Evolutionary conservation across 2,797 vertebrate genomes (phyloP), one percentile per base, ranked within the genome.

Genomic region (Melanitta fusca): DNA sequence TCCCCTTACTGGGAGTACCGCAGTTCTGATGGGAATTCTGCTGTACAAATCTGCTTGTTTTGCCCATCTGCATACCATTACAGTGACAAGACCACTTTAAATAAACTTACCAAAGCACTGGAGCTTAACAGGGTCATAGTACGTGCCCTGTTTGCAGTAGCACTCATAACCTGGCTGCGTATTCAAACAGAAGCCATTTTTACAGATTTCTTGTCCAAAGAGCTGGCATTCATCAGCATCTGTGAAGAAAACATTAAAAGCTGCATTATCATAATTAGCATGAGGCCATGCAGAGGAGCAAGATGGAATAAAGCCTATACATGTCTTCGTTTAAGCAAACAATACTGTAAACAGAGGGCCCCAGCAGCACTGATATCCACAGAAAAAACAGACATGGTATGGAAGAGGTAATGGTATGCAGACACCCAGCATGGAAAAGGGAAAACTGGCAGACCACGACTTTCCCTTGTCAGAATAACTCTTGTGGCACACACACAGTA

Each of bases 191-290:
- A 98, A 99, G 89, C 99, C 99, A 22, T 98, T 98, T 97, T 99
- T 99, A 97, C 99, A 99, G 82, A 99, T 99, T 97, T 99, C 99
- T 89, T 98, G 97, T 56, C 98, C 99, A 85, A 99, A 99, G 90
- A 99, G 97, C 10, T 97, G 91, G 64, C 99, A 99, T 96, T 99
- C 99, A 95, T 99, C 98, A 56, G 99, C 99, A 95, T 99, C 99
- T 99, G 96, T 28, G 77, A 78, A 93, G 60, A 53, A 66, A 85
- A 80, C 47, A 88, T 82, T 41, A 53, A 71, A 85, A 60, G 27
- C n/a, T 58, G 5, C 10, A 39, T 95, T 92, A 91, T 28, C 20
- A 11, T 49, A 32, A 25, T 69, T 56, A 53, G 17, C 80, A 68
- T 9, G 22, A 70, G n/a, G 38, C 47, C 72, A 66, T 0, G 0